A percentile compares a stretch with the other conserved stretches of the same genome.
phyloP scores from a whole-genome alignment of 2,888 invertebrate genomes.

The Drosophila pegasa region DNA sequence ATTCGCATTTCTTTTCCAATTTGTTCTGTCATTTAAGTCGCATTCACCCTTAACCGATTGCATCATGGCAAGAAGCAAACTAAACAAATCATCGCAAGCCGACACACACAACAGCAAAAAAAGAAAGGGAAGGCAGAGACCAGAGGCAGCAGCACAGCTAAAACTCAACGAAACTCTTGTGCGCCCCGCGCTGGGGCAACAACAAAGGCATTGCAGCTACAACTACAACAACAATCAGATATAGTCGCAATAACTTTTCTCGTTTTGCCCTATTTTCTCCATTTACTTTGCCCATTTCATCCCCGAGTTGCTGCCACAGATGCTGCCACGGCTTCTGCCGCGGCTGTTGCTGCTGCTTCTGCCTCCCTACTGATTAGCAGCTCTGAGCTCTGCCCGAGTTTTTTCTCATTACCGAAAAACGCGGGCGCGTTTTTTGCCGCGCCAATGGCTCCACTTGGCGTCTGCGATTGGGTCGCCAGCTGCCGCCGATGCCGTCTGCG shows the following conservation, averaged over 20 bases:
- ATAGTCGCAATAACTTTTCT: constrained; percentile 39
- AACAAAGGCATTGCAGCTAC: constrained; percentile 6
- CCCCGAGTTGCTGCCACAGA: constrained; percentile 28
- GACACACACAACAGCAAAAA: not conserved
- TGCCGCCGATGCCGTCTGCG: constrained; percentile 55
- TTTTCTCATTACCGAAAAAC: constrained; percentile 73
- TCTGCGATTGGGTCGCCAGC: constrained; percentile 68
- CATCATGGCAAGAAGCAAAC: constrained; percentile 2
- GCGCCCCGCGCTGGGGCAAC: constrained; percentile 12
- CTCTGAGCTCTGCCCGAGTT: constrained; percentile 48
- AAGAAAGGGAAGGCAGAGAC: not conserved
- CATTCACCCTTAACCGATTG: not conserved
- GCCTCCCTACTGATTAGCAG: constrained; percentile 59
- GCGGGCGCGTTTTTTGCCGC: constrained; percentile 68
- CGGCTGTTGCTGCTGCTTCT: constrained; percentile 3
- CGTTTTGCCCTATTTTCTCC: constrained; percentile 41
- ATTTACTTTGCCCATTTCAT: constrained; percentile 48
- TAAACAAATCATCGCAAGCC: constrained; percentile 22
- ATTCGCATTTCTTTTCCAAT: constrained; percentile 7
- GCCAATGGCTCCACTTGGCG: constrained; percentile 74
- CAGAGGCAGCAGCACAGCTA: not conserved
- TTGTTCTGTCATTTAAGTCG: constrained; percentile 9
- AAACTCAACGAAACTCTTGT: constrained; percentile 50
- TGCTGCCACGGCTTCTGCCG: not conserved
- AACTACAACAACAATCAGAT: constrained; percentile 23